Evolutionary conservation across 2,888 invertebrate genomes (phyloP).

Genomic region (Beris morrisii): DNA sequence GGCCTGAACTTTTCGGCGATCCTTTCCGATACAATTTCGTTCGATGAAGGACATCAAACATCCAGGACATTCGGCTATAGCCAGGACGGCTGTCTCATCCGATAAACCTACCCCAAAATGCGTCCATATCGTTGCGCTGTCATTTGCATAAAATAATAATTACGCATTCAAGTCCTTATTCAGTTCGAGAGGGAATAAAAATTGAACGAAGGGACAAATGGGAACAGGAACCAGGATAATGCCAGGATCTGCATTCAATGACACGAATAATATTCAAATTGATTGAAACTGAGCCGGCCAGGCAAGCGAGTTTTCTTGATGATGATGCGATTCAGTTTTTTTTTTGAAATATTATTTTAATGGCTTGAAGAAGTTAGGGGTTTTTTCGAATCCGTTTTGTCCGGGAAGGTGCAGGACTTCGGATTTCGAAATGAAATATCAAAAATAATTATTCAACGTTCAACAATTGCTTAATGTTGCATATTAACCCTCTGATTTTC

Average conservation of each 20-base stretch:
- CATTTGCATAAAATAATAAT: conserved; percentile 45
- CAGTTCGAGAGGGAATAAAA: conserved; percentile 20
- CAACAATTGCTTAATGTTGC: conserved; percentile 18
- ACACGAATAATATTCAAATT: conserved; percentile 45
- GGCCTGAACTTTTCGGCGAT: neutral
- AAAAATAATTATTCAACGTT: neutral
- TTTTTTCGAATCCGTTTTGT: no score
- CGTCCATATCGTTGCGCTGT: conserved; percentile 22
- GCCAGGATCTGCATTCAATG: conserved; percentile 44
- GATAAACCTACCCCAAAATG: neutral
- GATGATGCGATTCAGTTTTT: neutral
- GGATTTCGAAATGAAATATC: neutral
- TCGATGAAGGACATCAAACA: neutral
- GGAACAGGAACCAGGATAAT: conserved; percentile 43
- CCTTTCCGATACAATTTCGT: neutral
- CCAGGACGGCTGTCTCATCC: neutral
- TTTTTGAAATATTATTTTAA: no score
- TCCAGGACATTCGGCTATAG: no score
- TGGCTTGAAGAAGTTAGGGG: no score
- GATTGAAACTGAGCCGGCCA: conserved; percentile 41
- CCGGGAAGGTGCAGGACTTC: neutral
- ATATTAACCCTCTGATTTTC: conserved; percentile 2
- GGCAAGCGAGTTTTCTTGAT: conserved; percentile 2
- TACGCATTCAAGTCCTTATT: conserved; percentile 39
- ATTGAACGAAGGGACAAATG: conserved; percentile 40